A percentile compares a stretch with the other conserved stretches of the same genome.
phyloP scores from a whole-genome alignment of 2,888 invertebrate genomes.

The Ophioninae sp. region DNA sequence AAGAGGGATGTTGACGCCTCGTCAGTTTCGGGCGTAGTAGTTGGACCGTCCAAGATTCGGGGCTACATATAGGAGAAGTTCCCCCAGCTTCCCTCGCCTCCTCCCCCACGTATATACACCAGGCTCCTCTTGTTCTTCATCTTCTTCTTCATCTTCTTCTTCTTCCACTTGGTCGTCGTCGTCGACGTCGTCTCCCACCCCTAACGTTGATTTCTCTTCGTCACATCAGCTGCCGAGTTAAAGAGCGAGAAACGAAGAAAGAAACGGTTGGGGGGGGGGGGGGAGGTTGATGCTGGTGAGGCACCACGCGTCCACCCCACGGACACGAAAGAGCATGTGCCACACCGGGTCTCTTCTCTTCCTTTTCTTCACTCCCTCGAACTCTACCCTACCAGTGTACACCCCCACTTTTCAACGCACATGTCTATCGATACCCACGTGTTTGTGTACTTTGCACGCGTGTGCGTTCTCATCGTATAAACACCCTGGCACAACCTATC shows the following conservation, averaged over 20 bases:
- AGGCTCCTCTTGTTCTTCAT: constrained; percentile 33
- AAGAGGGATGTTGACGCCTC: constrained; percentile 73
- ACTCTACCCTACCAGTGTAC: constrained; percentile 25
- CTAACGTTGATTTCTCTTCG: constrained; percentile 51
- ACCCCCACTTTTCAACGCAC: constrained; percentile 58
- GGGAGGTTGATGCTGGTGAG: constrained; percentile 48
- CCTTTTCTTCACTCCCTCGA: constrained; percentile 29
- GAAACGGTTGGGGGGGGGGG: constrained; percentile 14
- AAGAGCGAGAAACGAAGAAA: background rate
- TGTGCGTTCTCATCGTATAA: constrained; percentile 28
- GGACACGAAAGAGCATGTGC: constrained; percentile 63
- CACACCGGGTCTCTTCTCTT: constrained; percentile 61
- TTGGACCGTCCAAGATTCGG: constrained; percentile 78
- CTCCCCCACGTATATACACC: constrained; percentile 55
- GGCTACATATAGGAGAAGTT: constrained; percentile 79
- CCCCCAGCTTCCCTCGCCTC: constrained; percentile 76
- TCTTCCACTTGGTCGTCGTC: constrained; percentile 51
- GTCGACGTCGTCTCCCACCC: constrained; percentile 64
- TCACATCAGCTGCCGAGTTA: constrained; percentile 60
- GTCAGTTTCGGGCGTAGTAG: constrained; percentile 78
- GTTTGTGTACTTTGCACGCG: constrained; percentile 5
- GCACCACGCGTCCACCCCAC: constrained; percentile 63
- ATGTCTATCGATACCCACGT: background rate
- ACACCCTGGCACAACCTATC: constrained; percentile 24
- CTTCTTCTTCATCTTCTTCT: constrained; percentile 8